Conservation (phyloP, 1,140 invertebrate genomes). For the Palaemon carinicauda region DNA sequence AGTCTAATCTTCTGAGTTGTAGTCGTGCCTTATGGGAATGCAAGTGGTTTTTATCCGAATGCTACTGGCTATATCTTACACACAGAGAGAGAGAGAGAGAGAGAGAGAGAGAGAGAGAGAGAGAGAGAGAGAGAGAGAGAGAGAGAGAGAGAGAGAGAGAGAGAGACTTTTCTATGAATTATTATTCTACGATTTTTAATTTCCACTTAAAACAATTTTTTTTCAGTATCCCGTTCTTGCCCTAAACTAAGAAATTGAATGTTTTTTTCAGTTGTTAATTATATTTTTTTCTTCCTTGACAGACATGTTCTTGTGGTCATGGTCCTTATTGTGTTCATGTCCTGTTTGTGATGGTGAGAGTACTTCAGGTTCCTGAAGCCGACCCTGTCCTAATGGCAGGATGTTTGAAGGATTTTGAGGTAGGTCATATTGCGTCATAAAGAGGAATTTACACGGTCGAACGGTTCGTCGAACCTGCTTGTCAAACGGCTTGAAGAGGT, state of each 20-base stretch:
- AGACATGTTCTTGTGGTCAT: constrained; percentile 67
- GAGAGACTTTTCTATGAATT: no score
- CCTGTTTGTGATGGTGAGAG: constrained; percentile 68
- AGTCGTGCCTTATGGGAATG: not conserved
- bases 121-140: no score
- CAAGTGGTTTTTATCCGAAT: not conserved
- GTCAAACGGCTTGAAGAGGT: no score
- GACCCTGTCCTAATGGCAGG: constrained; percentile 65
- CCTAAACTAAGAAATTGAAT: not conserved
- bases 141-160: no score
- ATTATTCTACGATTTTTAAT: no score
- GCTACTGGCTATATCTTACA: no score
- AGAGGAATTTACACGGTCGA: no score
- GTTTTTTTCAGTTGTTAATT: not conserved
- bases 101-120: no score
- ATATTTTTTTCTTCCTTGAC: constrained; percentile 55
- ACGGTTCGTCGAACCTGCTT: no score
- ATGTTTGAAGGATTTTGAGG: constrained; percentile 68
- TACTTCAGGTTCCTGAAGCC: constrained; percentile 66
- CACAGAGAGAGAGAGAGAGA: no score
- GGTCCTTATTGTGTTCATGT: constrained; percentile 67
- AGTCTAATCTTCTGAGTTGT: not conserved
- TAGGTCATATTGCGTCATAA: constrained; percentile 54
- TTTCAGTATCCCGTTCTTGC: not conserved
- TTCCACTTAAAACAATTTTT: no score